A percentile compares a stretch with the other conserved stretches of the same genome.
These are phyloP conservation scores for Etia nguti DNA, from an alignment of 2,113 vertebrate genomes.

Conservation along the genomic window DNA sequence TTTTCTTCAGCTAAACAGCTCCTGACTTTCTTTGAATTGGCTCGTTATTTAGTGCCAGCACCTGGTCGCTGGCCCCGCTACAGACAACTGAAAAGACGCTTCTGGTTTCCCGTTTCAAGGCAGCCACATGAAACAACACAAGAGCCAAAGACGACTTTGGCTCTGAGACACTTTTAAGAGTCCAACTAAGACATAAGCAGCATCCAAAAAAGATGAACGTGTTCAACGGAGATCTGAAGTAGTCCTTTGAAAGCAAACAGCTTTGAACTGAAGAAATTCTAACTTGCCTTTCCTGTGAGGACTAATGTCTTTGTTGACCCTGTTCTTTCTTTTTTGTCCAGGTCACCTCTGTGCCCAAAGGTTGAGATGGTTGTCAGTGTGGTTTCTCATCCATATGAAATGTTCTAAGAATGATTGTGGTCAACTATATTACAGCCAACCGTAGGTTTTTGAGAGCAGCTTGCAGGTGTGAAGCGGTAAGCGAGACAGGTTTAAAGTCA, in stretches of 20 bases:
- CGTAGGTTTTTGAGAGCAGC: accelerated
- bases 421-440: neutral
- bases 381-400: neutral
- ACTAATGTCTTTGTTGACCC: neutral
- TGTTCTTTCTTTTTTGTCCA: neutral
- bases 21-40: neutral
- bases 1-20: neutral
- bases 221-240: conserved; percentile 8
- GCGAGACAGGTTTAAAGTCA: neutral
- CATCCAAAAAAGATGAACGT: neutral
- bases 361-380: neutral
- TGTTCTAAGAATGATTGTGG: neutral
- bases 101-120: neutral
- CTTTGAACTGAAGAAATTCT: conserved; percentile 44
- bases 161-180: neutral
- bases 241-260: conserved; percentile 14
- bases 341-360: neutral
- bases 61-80: neutral
- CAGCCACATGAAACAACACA: conserved; percentile 30
- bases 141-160: neutral
- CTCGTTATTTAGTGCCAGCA: neutral
- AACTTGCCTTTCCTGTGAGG: conserved; percentile 24
- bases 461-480: neutral
- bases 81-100: neutral
- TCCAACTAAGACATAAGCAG: conserved; percentile 30